These are phyloP conservation scores for Tachypleus tridentatus DNA, from an alignment of 1,140 invertebrate species.

Conservation along the genomic window DNA sequence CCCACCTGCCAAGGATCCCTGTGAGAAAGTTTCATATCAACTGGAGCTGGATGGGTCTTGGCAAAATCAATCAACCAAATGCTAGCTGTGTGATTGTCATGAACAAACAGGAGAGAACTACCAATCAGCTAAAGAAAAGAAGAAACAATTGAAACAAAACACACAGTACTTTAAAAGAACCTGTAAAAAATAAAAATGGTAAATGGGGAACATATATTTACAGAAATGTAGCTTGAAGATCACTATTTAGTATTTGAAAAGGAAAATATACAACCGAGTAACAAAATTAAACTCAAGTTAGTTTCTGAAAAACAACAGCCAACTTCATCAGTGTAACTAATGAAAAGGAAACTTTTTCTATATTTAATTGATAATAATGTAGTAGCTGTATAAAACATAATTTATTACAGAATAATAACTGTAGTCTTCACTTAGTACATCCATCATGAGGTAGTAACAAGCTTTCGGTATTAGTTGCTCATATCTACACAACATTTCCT, in stretches of 20 bases:
- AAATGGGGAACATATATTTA: background rate
- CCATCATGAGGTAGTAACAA: too few relatives aligned
- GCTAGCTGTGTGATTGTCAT: slow-evolving; percentile 71
- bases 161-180: background rate
- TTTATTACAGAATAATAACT: too few relatives aligned
- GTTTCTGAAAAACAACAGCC: background rate
- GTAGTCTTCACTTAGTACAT: too few relatives aligned
- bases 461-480: too few relatives aligned
- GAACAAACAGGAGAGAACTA: slow-evolving; percentile 88
- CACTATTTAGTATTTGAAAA: background rate
- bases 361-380: too few relatives aligned
- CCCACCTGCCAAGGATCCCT: slow-evolving; percentile 78
- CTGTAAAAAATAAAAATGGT: background rate
- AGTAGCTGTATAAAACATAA: too few relatives aligned
- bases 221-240: background rate
- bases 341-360: too few relatives aligned
- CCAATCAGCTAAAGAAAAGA: slow-evolving; percentile 67
- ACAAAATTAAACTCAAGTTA: background rate
- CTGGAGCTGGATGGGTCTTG: slow-evolving; percentile 75
- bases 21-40: slow-evolving; percentile 60
- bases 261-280: background rate
- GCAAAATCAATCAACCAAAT: slow-evolving; percentile 99
- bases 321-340: too few relatives aligned
- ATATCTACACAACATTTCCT: too few relatives aligned
- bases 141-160: background rate